Percentiles rank a stretch among this genome's conserved stretches.
phyloP scores from a whole-genome alignment of 2,113 vertebrate species.

The Tonatia bakeri region DNA sequence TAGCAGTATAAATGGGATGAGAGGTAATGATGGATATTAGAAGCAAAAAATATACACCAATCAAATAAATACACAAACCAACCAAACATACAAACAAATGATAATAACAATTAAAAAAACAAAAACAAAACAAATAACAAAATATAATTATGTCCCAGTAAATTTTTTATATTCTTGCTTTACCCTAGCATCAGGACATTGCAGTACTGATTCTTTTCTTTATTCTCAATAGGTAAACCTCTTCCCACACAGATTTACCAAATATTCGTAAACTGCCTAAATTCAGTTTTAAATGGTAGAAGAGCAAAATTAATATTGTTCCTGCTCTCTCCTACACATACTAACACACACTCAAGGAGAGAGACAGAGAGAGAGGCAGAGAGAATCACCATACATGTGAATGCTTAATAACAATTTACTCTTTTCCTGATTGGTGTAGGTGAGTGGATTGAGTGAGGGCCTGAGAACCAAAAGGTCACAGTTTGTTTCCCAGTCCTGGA shows the following conservation, averaged over 20 bases:
- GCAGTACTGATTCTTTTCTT: neutral
- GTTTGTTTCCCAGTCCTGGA: no score
- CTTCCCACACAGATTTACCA: neutral
- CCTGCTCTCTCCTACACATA: neutral
- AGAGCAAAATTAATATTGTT: neutral
- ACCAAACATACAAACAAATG: neutral
- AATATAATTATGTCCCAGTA: neutral
- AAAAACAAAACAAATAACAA: neutral
- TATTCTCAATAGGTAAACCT: neutral
- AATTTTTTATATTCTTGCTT: neutral
- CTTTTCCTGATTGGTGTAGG: no score
- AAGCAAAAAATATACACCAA: neutral
- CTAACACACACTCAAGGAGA: neutral
- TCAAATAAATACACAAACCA: neutral
- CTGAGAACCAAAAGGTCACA: no score
- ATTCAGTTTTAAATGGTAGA: neutral
- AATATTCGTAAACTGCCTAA: neutral
- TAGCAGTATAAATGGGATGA: neutral
- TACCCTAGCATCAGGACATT: neutral
- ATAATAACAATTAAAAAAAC: neutral
- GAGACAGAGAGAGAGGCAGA: no score
- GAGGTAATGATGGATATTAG: neutral
- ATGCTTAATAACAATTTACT: neutral
- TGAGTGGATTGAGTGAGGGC: no score
- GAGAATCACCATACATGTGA: neutral